A percentile compares a stretch with the other conserved stretches of the same genome.
phyloP scores from a whole-genome alignment of 2,113 vertebrate species.

The Mystacornis crossleyi region DNA sequence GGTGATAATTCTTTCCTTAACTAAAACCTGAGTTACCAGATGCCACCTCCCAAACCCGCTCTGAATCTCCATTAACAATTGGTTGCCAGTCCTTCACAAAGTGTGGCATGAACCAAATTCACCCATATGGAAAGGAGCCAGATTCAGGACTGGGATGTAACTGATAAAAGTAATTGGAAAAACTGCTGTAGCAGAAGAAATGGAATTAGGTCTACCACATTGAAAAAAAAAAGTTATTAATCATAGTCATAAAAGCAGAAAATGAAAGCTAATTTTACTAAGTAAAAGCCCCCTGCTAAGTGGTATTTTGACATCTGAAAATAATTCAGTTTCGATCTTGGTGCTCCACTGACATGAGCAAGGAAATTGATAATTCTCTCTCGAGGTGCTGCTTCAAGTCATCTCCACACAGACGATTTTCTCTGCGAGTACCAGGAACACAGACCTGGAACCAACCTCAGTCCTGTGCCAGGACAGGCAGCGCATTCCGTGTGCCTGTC shows the following conservation, averaged over 20 bases:
- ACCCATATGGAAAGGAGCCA: neutral
- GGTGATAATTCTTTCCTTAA: neutral
- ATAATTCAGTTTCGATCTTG: constrained; percentile 20
- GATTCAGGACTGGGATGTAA: neutral
- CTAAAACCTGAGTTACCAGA: neutral
- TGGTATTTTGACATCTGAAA: constrained; percentile 49
- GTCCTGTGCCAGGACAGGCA: neutral
- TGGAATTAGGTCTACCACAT: neutral
- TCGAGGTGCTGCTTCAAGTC: neutral
- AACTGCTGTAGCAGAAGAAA: neutral
- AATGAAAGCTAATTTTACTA: constrained; percentile 28
- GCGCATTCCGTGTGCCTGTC: fast-evolving
- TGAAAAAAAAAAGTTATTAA: neutral
- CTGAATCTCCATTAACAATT: neutral
- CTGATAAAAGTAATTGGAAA: neutral
- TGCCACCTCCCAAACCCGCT: neutral
- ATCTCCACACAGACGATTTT: fast-evolving
- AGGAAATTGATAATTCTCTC: neutral
- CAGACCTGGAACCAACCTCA: neutral
- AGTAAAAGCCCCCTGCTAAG: constrained; percentile 17
- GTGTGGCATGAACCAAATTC: neutral
- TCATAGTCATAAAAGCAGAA: neutral
- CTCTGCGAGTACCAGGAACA: neutral
- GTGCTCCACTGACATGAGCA: neutral
- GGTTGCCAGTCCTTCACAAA: neutral